phyloP scores from a whole-genome alignment of 2,888 invertebrate species.

The Tyria jacobaeae region DNA sequence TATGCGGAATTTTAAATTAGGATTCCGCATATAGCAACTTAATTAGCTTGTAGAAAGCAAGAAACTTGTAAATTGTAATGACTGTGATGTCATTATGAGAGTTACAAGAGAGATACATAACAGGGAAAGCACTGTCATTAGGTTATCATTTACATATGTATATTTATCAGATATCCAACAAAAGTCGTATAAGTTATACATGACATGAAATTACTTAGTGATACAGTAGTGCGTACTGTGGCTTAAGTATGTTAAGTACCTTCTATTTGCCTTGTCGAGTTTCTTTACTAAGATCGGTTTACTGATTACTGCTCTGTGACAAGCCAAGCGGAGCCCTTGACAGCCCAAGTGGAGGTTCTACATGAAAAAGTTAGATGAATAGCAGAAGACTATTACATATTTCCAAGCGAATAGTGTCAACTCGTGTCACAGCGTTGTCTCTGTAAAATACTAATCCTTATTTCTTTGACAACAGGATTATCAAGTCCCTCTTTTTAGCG shows the following conservation, averaged over 20 bases:
- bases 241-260: background rate
- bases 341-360: slow-evolving; percentile 23
- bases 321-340: too few species aligned
- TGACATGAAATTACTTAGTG: background rate
- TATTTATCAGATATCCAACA: background rate
- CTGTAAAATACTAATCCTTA: slow-evolving; percentile 30
- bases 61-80: background rate
- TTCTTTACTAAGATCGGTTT: slow-evolving; percentile 26
- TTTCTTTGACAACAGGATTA: slow-evolving; percentile 38
- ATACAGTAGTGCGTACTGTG: background rate
- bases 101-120: background rate
- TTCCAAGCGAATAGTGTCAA: slow-evolving; percentile 29
- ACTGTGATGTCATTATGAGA: background rate
- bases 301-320: slow-evolving; percentile 22
- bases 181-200: background rate
- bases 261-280: slow-evolving; percentile 23
- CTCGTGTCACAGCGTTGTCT: slow-evolving; percentile 18
- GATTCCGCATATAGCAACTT: background rate
- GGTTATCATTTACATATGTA: background rate
- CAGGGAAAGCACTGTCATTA: background rate
- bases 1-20: background rate
- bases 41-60: background rate
- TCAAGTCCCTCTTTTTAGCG: slow-evolving; percentile 36
- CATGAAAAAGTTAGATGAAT: slow-evolving; percentile 40
- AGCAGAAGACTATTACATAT: slow-evolving; percentile 39